phyloP scores from a whole-genome alignment of 2,888 invertebrate species.

The Macrosiphum euphorbiae region DNA sequence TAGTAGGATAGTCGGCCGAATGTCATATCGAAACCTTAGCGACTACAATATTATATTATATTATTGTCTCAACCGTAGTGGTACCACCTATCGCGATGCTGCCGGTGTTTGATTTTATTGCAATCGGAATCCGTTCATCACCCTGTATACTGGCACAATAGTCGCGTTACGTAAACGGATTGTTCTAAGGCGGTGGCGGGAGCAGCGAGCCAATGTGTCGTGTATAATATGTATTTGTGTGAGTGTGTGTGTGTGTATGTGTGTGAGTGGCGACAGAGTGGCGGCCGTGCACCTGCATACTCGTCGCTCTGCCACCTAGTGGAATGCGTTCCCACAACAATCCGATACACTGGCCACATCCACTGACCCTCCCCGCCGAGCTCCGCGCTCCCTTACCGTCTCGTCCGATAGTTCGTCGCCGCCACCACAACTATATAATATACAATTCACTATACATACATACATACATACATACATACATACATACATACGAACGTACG shows the following conservation, averaged over 20 bases:
- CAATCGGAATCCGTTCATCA: background rate
- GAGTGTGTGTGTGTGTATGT: background rate
- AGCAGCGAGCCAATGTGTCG: background rate
- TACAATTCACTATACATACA: background rate
- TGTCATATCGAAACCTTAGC: background rate
- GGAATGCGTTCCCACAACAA: slow-evolving; percentile 64
- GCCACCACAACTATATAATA: background rate
- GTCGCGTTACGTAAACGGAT: slow-evolving; percentile 38
- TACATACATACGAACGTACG: no score
- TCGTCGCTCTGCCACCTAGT: slow-evolving; percentile 63
- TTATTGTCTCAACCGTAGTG: background rate
- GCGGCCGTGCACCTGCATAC: slow-evolving; percentile 64
- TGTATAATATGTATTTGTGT: no score
- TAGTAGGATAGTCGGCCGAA: background rate
- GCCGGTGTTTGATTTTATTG: background rate
- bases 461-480: background rate
- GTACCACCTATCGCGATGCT: background rate
- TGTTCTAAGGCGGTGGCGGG: background rate
- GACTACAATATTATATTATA: background rate
- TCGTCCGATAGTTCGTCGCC: background rate
- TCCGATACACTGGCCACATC: slow-evolving; percentile 57
- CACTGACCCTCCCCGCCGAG: slow-evolving; percentile 30
- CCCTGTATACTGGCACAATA: slow-evolving; percentile 24
- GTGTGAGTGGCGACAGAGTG: slow-evolving; percentile 62
- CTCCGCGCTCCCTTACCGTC: background rate